Percentiles rank a stretch among this genome's conserved stretches.
These are phyloP conservation scores for Parauchenoglanis punctatus DNA, from an alignment of 2,797 vertebrate genomes.

Conservation along the genomic window DNA sequence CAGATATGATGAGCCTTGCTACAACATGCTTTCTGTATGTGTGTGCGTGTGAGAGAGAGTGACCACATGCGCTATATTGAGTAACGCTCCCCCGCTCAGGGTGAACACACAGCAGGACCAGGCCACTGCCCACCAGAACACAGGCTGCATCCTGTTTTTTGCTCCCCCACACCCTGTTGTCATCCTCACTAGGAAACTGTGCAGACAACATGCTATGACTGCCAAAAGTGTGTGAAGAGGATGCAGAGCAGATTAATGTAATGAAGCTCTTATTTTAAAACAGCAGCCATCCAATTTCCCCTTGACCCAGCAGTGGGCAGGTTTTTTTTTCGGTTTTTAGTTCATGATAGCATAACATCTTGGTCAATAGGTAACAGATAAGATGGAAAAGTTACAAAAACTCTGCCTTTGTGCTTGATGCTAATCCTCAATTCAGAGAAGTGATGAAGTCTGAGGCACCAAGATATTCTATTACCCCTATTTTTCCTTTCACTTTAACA, in stretches of 20 bases:
- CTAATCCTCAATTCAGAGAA: not conserved
- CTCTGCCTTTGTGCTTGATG: not conserved
- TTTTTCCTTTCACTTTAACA: slow-evolving; percentile 12
- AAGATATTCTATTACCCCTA: not conserved
- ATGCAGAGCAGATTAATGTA: slow-evolving; percentile 33
- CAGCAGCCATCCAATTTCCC: not conserved
- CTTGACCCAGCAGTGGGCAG: too few relatives aligned
- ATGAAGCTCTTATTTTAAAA: not conserved
- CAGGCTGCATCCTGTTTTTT: slow-evolving; percentile 79
- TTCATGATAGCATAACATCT: not conserved
- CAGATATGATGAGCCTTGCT: not conserved
- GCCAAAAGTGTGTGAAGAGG: slow-evolving; percentile 38
- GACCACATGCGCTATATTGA: slow-evolving; percentile 37
- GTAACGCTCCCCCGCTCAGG: slow-evolving; percentile 22
- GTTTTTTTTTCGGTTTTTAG: not conserved
- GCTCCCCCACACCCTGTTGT: slow-evolving; percentile 75
- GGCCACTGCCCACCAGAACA: slow-evolving; percentile 64
- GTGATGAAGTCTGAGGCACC: not conserved
- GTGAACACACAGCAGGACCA: slow-evolving; percentile 50
- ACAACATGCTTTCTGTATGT: slow-evolving; percentile 11
- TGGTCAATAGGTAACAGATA: not conserved
- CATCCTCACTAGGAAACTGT: slow-evolving; percentile 77
- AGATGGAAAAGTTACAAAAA: not conserved
- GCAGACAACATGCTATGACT: slow-evolving; percentile 48
- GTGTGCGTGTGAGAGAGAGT: not conserved